phyloP scores from a whole-genome alignment of 2,113 vertebrate species.

The Mionectes macconnelli region DNA sequence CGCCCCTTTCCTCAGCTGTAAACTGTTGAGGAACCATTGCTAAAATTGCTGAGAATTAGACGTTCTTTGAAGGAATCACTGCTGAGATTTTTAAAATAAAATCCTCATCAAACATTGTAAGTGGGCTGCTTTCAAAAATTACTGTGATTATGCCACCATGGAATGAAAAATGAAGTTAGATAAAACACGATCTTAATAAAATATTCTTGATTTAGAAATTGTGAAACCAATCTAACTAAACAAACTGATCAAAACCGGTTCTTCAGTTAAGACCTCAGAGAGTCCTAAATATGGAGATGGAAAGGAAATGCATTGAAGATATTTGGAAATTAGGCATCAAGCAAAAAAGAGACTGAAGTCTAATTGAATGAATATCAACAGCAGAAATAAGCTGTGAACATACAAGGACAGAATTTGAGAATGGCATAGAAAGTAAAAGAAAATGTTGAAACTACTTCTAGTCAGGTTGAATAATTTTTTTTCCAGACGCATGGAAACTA shows the following conservation, averaged over 20 bases:
- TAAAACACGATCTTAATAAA: background rate
- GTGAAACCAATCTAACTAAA: background rate
- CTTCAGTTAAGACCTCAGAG: background rate
- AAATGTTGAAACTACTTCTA: background rate
- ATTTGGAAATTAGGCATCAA: background rate
- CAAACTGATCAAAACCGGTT: background rate
- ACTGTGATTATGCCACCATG: background rate
- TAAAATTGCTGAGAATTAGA: background rate
- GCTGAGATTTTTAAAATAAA: background rate
- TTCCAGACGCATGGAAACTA: background rate
- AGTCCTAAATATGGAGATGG: background rate
- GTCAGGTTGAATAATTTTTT: background rate
- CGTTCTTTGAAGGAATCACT: background rate
- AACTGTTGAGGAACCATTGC: background rate
- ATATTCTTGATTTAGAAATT: background rate
- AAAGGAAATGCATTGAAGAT: background rate
- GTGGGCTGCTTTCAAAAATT: background rate
- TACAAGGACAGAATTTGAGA: background rate
- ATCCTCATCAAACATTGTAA: background rate
- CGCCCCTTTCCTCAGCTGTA: accelerated
- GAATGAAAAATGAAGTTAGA: background rate
- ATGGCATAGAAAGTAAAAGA: background rate
- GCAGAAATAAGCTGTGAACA: background rate
- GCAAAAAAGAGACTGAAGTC: background rate
- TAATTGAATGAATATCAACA: background rate